These are phyloP conservation scores for Drymodes brunneopygia DNA, from an alignment of 2,113 vertebrate genomes.

Conservation along the genomic window DNA sequence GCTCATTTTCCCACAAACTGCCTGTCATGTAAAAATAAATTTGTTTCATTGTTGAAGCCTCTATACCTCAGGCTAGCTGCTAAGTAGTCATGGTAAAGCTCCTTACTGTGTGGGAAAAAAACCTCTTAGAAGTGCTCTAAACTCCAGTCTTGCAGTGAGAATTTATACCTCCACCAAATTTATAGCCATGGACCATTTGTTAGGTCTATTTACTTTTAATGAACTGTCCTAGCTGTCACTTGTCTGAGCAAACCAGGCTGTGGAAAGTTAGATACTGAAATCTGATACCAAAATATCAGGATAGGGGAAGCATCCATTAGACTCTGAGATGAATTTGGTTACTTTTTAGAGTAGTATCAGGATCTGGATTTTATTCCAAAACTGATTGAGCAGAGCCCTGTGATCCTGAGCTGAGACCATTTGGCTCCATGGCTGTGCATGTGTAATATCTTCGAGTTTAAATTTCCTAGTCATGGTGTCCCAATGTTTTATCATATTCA, in stretches of 20 bases:
- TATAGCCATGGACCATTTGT: not conserved
- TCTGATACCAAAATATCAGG: not conserved
- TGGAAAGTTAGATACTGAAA: not conserved
- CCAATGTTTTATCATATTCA: fast-evolving
- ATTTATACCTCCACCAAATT: not conserved
- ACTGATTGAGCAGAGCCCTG: not conserved
- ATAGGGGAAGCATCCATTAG: not conserved
- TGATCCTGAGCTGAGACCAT: not conserved
- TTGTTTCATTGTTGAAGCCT: not conserved
- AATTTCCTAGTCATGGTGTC: not conserved
- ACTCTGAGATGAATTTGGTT: not conserved
- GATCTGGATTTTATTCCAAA: not conserved
- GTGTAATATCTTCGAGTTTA: not conserved
- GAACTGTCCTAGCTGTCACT: not conserved
- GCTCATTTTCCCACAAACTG: fast-evolving
- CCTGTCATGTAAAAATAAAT: not conserved
- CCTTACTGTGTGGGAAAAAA: not conserved
- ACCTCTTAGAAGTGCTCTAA: not conserved
- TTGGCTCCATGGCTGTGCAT: fast-evolving
- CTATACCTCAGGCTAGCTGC: not conserved
- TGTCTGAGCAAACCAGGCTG: not conserved
- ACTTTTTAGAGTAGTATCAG: not conserved
- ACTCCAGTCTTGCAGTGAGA: not conserved
- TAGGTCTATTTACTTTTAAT: not conserved
- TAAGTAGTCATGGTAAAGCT: not conserved